A percentile compares a stretch with the other conserved stretches of the same genome.
These are phyloP conservation scores for Mareca penelope DNA, from an alignment of 2,797 vertebrate genomes.

Conservation along the genomic window DNA sequence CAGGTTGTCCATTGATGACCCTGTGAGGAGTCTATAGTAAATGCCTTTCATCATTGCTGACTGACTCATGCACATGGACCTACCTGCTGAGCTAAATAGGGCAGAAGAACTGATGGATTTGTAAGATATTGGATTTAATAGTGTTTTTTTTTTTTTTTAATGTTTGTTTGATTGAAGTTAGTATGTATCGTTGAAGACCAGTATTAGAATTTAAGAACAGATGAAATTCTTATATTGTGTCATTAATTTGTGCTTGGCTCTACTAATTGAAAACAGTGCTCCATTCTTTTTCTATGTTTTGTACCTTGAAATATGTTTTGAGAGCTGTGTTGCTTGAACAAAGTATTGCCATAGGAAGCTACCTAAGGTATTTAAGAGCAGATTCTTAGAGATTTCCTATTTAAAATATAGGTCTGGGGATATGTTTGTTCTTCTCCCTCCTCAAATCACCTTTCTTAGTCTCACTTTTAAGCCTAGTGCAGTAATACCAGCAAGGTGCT, in stretches of 20 bases:
- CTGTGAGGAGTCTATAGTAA: constrained; percentile 79
- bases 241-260: background rate
- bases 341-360: background rate
- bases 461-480: constrained; percentile 31
- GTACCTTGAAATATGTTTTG: background rate
- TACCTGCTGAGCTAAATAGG: constrained; percentile 75
- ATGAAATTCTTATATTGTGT: background rate
- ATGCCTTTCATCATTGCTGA: constrained; percentile 84
- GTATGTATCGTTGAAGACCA: background rate
- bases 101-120: constrained; percentile 49
- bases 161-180: constrained; percentile 32
- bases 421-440: background rate
- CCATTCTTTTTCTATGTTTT: fast-evolving
- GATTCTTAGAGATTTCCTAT: background rate
- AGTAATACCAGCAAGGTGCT: constrained; percentile 43
- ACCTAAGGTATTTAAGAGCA: background rate
- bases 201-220: constrained; percentile 23
- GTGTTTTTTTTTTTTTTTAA: background rate
- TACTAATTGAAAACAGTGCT: background rate
- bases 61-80: constrained; percentile 64
- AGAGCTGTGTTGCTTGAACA: background rate
- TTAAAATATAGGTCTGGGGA: background rate
- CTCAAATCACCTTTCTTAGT: constrained; percentile 34
- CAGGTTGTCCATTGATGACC: constrained; percentile 84
- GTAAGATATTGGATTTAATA: constrained; percentile 54